These are phyloP conservation scores for Tineola bisselliella DNA, from an alignment of 2,888 invertebrate species.

Conservation along the genomic window DNA sequence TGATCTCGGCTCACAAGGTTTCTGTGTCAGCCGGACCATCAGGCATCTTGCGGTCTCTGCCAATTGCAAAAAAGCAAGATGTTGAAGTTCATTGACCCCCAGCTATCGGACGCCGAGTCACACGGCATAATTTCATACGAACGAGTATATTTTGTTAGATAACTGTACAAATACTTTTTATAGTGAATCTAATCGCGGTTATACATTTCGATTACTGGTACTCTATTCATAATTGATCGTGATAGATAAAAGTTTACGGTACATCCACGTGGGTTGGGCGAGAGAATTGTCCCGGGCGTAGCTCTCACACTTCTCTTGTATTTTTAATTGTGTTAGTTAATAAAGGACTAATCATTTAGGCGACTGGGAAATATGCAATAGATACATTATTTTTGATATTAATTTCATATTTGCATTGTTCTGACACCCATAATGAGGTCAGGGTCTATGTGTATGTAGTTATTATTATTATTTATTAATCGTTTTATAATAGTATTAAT, in stretches of 20 bases:
- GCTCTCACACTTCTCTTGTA: not conserved
- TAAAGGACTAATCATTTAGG: no score
- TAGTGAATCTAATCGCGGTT: conserved; percentile 5
- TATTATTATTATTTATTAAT: no score
- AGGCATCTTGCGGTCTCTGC: conserved; percentile 1
- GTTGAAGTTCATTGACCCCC: not conserved
- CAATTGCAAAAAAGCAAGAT: conserved; percentile 8
- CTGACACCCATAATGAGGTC: no score
- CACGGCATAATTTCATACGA: conserved; percentile 5
- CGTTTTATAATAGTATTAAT: no score
- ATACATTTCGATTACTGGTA: conserved; percentile 4
- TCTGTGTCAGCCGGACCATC: conserved; percentile 11
- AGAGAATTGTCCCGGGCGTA: not conserved
- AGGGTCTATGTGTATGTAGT: no score
- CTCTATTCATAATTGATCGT: not conserved
- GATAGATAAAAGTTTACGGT: not conserved
- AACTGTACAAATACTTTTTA: conserved; percentile 58
- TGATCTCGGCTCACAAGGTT: conserved; percentile 7
- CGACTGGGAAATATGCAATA: no score
- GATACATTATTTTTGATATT: no score
- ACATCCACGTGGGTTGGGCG: not conserved
- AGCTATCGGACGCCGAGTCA: not conserved
- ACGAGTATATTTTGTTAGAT: conserved; percentile 54
- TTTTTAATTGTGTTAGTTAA: no score
- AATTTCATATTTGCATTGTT: no score